Conservation (phyloP, 2,113 vertebrate species). For the Turdus rufiventris region DNA sequence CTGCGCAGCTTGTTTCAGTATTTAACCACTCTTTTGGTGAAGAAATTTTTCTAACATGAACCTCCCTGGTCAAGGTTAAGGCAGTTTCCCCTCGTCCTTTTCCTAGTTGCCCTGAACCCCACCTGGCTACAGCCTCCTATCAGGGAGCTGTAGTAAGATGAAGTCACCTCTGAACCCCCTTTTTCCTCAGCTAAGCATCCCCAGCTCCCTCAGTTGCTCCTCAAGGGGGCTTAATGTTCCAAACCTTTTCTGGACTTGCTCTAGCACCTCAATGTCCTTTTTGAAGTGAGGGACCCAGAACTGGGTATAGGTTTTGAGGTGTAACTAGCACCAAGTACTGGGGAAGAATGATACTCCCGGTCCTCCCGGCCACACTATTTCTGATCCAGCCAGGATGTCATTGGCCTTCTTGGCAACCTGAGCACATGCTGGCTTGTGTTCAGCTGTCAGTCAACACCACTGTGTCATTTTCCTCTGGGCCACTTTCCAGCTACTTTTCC, state of each 20-base stretch:
- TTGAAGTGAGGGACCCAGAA: neutral
- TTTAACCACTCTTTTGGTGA: neutral
- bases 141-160: neutral
- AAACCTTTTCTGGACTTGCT: neutral
- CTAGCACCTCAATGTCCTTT: neutral
- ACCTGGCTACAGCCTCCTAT: neutral
- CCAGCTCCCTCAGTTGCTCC: neutral
- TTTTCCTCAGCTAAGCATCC: neutral
- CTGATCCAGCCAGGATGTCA: neutral
- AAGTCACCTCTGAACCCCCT: neutral
- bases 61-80: neutral
- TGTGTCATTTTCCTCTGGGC: accelerated
- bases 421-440: neutral
- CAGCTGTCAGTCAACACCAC: neutral
- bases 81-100: neutral
- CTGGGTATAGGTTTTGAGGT: neutral
- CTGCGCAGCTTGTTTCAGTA: neutral
- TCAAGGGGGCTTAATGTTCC: neutral
- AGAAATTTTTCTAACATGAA: neutral
- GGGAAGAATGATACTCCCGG: neutral
- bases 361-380: neutral
- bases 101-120: neutral
- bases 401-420: neutral
- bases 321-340: neutral
- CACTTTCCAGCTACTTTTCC: neutral